Base-by-base conservation (phyloP, 1,140 invertebrate genomes). In the Heliconius himera region DNA sequence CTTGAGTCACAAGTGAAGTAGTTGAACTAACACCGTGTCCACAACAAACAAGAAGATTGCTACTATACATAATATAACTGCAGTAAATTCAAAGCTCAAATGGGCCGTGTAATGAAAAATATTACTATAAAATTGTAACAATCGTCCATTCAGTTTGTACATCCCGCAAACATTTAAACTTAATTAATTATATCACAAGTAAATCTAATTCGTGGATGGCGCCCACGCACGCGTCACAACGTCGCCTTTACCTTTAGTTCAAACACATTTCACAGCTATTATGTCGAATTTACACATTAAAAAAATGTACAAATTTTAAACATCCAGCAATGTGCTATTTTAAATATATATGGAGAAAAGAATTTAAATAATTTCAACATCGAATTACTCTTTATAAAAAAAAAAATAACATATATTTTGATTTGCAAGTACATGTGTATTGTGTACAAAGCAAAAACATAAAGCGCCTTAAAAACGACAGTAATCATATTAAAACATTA, bases 121-220 rank as follows among this genome's bases (percentile, higher is more conserved):
- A 54, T 54, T n/a, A n/a, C 2, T 54, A 54, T n/a, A 20, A 54
- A 54, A 51, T 51, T 51, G 49, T 51, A 51, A 51, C 16, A 51
- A 20, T 51, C 16, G 49, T 51, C n/a, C 54, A 56, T n/a, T 56
- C n/a, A 56, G 54, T 60, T 60, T 11, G 56, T 60, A 60, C 22
- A n/a, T 60, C 20, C 22, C n/a, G 22, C 22, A 66, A 26, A 66
- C 60, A 66, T 66, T 26, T 26, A 66, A 60, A 66, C 22, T 66
- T 66, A 66, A 56, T 56, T 56, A 56, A 22, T n/a, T n/a, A 56
- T 56, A 56, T n/a, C 54, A 56, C 54, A 56, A 56, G 20, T 22
- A 56, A 6, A 56, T 9, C 54, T 22, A 56, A 56, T 22, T 22
- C n/a, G n/a, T 56, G 54, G n/a, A 18, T 56, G 16, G n/a, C 54